These are phyloP conservation scores for Hypothenemus hampei DNA, from an alignment of 1,140 invertebrate species.

Conservation along the genomic window DNA sequence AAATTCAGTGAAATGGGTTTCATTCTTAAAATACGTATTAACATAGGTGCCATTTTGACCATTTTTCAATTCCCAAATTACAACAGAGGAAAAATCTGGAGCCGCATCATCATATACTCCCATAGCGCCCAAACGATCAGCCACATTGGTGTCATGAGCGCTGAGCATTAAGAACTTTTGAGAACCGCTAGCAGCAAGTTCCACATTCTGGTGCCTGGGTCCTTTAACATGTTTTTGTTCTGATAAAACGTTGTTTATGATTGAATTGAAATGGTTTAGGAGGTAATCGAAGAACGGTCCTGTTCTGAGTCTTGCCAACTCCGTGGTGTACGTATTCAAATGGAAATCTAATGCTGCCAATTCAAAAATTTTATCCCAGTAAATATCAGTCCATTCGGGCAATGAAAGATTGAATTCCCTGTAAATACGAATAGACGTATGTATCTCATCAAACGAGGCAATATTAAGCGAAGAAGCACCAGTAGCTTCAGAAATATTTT, in stretches of 20 bases:
- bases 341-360: constrained; percentile 50
- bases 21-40: constrained; percentile 60
- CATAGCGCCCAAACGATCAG: constrained; percentile 67
- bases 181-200: constrained; percentile 35
- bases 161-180: constrained; percentile 38
- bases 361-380: constrained; percentile 48
- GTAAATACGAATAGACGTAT: constrained; percentile 64
- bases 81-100: constrained; percentile 64
- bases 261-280: constrained; percentile 13
- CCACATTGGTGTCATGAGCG: constrained; percentile 73
- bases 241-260: background rate
- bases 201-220: background rate
- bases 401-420: constrained; percentile 62
- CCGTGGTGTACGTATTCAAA: constrained; percentile 42
- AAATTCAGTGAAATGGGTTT: constrained; percentile 49
- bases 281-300: constrained; percentile 56
- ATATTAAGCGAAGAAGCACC: constrained; percentile 47
- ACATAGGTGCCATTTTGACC: constrained; percentile 37
- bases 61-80: constrained; percentile 65
- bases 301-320: constrained; percentile 51
- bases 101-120: constrained; percentile 64
- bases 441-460: constrained; percentile 54
- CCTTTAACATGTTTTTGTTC: background rate
- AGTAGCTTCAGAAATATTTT: constrained; percentile 6
- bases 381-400: constrained; percentile 62